Evolutionary conservation across 2,888 invertebrate species (phyloP).

Genomic region (Nephrocerus scutellatus): DNA sequence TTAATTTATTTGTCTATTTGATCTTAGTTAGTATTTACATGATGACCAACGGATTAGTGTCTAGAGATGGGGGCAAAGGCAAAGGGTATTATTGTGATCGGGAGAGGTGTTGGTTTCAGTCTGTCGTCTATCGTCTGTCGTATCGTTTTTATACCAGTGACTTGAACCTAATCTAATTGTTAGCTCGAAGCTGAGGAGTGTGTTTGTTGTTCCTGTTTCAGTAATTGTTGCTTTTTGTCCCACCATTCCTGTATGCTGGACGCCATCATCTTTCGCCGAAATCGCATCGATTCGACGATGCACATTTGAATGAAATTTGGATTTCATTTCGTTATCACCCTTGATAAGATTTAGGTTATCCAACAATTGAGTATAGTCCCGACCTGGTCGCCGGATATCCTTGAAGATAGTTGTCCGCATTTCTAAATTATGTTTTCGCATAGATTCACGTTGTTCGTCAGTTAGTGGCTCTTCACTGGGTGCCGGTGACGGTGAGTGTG

Average conservation of each 20-base stretch:
- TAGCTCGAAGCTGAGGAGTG: too few relatives aligned
- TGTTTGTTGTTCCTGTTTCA: neutral
- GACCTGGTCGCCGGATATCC: slow-evolving; percentile 77
- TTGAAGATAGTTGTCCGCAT: slow-evolving; percentile 63
- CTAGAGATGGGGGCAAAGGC: too few relatives aligned
- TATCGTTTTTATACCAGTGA: too few relatives aligned
- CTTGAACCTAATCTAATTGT: too few relatives aligned
- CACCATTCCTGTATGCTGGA: slow-evolving; percentile 47
- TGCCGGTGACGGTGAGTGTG: slow-evolving; percentile 11
- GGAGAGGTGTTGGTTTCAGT: too few relatives aligned
- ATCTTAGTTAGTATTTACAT: too few relatives aligned
- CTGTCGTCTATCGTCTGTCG: too few relatives aligned
- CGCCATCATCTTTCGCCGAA: slow-evolving; percentile 46
- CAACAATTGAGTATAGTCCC: slow-evolving; percentile 41
- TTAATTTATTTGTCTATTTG: too few relatives aligned
- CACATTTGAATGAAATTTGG: slow-evolving; percentile 47
- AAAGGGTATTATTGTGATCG: too few relatives aligned
- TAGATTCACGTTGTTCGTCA: slow-evolving; percentile 56
- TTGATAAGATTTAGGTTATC: slow-evolving; percentile 44
- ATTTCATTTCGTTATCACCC: slow-evolving; percentile 45
- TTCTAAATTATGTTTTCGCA: slow-evolving; percentile 60
- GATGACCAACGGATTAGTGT: too few relatives aligned
- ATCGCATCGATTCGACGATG: slow-evolving; percentile 44
- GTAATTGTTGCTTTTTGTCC: slow-evolving; percentile 40
- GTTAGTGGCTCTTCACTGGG: slow-evolving; percentile 25